Evolutionary conservation across 2,888 invertebrate species (phyloP), one percentile per base, ranked within the genome.

Genomic region (Drosophila anceps): DNA sequence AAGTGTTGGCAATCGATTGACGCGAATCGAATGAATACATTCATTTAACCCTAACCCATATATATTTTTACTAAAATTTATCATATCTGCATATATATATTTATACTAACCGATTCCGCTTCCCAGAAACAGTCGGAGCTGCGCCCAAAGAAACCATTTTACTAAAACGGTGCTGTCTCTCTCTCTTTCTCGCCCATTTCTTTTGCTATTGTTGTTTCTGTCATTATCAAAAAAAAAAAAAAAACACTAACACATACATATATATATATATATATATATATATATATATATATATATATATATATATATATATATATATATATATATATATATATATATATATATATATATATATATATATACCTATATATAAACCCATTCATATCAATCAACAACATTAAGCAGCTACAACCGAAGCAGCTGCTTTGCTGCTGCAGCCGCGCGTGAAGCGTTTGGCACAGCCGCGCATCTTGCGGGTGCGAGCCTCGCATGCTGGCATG

Each of bases 401-500:
- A 55, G 70, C 76, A 76, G 73, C 72, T 46, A 53, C 57, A 68
- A 61, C 48, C 43, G 43, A 64, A 58, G 55, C 63, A 27, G 13
- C 76, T 65, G 77, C 80, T 68, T 69, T 20, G 69, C 60, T 20
- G 69, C 60, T 68, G 76, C 79, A 73, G 81, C 91, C 87, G 73
- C 92, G 93, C 80, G 85, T 91, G 81, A 93, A 92, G 82, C 93
- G 93, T 92, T 94, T 95, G 92, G 95, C 95, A 77, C 93, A 93
- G 79, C 93, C 93, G 73, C 92, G 93, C 81, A 92, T 95, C 93
- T 94, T 95, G 93, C 94, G 95, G 93, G 94, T 95, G 93, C 94
- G 95, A 84, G 90, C 91, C 73, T 92, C 93, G 69, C 90, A 92
- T 85, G 84, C 87, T 78, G 91, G 91, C 84, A 69, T 84, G 77